Percentiles rank a stretch among this genome's conserved stretches.
Conservation (phyloP, 2,797 vertebrate genomes). For the Caiman crocodilus region DNA sequence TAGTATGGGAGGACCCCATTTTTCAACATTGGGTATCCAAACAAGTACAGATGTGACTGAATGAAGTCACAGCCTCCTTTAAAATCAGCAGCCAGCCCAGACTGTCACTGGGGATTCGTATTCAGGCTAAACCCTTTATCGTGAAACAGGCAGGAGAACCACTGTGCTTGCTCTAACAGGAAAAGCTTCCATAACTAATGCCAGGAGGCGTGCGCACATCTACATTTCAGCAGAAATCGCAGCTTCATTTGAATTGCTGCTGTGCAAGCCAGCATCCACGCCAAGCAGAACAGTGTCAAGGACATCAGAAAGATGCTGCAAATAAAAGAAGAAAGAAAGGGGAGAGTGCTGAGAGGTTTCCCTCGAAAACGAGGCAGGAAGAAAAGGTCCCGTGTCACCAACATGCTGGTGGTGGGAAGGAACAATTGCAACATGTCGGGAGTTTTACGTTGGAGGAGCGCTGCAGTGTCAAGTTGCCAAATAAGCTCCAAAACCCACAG, state of each 20-base stretch:
- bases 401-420: neutral
- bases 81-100: accelerated
- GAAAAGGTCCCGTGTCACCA: neutral
- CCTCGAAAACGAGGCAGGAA: neutral
- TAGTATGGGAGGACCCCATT: neutral
- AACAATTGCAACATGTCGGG: neutral
- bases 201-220: neutral
- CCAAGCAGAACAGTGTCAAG: neutral
- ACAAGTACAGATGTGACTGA: accelerated
- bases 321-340: neutral
- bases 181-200: slow-evolving; percentile 1
- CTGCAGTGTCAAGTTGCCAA: neutral
- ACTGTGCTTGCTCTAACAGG: slow-evolving; percentile 25
- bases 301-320: neutral
- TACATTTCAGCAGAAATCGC: neutral
- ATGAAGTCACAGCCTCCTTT: neutral
- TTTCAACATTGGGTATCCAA: neutral
- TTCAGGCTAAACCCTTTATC: neutral
- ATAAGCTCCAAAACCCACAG: neutral
- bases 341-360: neutral
- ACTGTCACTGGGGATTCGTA: neutral
- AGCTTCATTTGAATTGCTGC: neutral
- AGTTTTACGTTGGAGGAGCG: neutral
- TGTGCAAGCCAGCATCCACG: neutral
- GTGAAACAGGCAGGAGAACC: slow-evolving; percentile 1